Base-by-base conservation (phyloP, 2,113 vertebrate species). In the Colinus virginianus region DNA sequence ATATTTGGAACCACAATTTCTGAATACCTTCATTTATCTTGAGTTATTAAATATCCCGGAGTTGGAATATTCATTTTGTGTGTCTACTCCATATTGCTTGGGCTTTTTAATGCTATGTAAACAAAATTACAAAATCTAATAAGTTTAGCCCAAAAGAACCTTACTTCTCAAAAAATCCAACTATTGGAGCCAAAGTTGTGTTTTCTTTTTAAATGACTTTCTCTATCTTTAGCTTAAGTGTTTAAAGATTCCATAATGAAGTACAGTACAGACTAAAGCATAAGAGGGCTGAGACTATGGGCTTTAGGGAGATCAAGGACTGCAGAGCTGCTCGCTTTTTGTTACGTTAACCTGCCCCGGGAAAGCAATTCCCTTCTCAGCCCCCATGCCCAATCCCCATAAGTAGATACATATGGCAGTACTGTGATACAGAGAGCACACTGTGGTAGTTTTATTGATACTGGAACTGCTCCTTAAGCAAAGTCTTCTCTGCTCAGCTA, bases 381-480 rank as follows among this genome's bases (percentile, higher is more conserved):
- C 48, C 70, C 67, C 66, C 49, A 78, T 56, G 69, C 46, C 78
- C 81, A 80, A 30, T 87, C 87, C 78, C 70, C 22, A 0, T 92
- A 96, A 96, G 82, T 84, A 85, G 81, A 90, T 92, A 87, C 87
- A 94, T 77, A 93, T 79, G 91, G 93, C 76, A 85, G 64, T 56
- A 85, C 36, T 85, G 75, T 59, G 68, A 78, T 34, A 87, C 75
- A 92, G 81, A 79, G 58, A 90, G 42, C 80, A 77, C 55, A 69
- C 67, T 77, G 48, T 84, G 75, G 80, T 92, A 42, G 48, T 78
- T 92, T 90, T 87, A 90, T 92, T 89, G 84, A 79, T 88, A 71
- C 42, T 38, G 59, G 42, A 70, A 66, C 78, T 82, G 75, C 55
- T 76, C 45, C 59, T 58, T 74, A 88, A 78, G 58, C 45, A 13